phyloP scores from a whole-genome alignment of 2,113 vertebrate genomes.

The Calidris pygmaea region DNA sequence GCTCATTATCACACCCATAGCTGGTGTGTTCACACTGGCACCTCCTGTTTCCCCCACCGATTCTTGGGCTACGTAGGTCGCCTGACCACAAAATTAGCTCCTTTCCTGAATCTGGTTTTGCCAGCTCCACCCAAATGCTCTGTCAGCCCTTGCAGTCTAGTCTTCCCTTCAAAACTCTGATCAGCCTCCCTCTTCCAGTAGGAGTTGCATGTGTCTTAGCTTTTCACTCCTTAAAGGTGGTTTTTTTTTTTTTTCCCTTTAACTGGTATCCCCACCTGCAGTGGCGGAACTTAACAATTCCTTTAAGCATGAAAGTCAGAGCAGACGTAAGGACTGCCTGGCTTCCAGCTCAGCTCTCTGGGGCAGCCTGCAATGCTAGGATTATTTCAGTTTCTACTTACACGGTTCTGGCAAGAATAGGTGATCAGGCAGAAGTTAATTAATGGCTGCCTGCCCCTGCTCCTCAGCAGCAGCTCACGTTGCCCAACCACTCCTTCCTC shows the following conservation, averaged over 20 bases:
- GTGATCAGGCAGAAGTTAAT: neutral
- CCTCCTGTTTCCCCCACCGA: neutral
- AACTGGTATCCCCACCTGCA: neutral
- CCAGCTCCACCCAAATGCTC: neutral
- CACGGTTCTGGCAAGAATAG: neutral
- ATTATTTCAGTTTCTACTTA: neutral
- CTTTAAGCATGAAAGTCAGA: neutral
- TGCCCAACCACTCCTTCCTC: neutral
- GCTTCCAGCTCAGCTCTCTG: neutral
- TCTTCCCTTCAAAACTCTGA: neutral
- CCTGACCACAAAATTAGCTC: neutral
- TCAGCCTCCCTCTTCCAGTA: neutral
- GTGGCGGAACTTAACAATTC: neutral
- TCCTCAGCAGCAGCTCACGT: neutral
- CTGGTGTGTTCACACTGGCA: neutral
- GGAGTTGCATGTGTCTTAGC: neutral
- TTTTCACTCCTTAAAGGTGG: neutral
- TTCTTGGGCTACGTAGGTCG: neutral
- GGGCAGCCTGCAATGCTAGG: neutral
- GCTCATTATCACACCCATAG: neutral
- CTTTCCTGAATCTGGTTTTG: neutral
- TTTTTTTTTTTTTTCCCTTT: neutral
- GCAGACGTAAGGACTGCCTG: neutral
- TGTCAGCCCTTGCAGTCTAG: neutral
- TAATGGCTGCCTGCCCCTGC: neutral